Conservation (phyloP, 2,888 invertebrate genomes). For the Ochlodes sylvanus region DNA sequence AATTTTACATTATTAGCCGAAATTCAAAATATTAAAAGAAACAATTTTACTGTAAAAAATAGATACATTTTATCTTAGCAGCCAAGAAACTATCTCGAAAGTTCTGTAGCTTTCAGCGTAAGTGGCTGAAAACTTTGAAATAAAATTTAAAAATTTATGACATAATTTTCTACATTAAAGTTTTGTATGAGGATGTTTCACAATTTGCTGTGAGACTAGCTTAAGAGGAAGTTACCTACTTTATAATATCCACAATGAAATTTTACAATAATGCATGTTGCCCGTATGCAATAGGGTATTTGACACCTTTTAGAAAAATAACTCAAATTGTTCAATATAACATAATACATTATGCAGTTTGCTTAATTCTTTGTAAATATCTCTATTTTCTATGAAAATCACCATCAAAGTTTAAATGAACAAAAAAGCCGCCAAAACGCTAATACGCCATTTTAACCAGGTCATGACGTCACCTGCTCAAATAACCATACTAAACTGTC, state of each 20-base stretch:
- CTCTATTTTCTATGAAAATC: too few species aligned
- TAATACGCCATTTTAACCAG: too few species aligned
- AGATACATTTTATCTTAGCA: conserved; percentile 11
- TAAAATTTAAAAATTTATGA: conserved; percentile 20
- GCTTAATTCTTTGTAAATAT: too few species aligned
- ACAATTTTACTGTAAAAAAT: background rate
- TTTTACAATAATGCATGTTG: background rate
- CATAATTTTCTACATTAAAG: conserved; percentile 21
- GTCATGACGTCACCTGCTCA: too few species aligned
- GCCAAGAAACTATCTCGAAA: conserved; percentile 15
- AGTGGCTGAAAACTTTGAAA: conserved; percentile 13
- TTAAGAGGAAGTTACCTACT: conserved; percentile 1
- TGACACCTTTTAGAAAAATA: too few species aligned
- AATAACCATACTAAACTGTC: too few species aligned
- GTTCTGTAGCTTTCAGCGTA: conserved; percentile 14
- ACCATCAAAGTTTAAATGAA: too few species aligned
- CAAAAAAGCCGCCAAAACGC: too few species aligned
- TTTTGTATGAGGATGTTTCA: conserved; percentile 18
- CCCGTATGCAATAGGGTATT: too few species aligned
- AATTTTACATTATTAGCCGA: too few species aligned
- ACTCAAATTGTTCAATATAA: too few species aligned
- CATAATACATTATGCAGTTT: too few species aligned
- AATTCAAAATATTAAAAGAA: background rate
- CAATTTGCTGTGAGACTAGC: conserved; percentile 7
- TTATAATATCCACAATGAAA: background rate